phyloP scores from a whole-genome alignment of 2,888 invertebrate genomes.

The Cephalotes varians region DNA sequence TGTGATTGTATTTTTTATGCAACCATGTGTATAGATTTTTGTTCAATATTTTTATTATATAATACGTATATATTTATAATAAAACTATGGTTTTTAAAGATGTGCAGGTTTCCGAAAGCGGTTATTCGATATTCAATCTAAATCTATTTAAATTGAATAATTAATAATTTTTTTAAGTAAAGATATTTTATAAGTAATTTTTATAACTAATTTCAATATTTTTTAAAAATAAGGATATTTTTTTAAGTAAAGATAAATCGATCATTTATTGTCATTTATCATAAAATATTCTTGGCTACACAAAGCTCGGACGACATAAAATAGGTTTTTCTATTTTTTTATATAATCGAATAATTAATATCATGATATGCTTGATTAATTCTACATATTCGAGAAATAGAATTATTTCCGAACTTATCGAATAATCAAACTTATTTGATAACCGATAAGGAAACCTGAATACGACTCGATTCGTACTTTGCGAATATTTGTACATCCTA shows the following conservation, averaged over 20 bases:
- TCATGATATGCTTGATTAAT: neutral
- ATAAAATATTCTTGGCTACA: neutral
- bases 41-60: slow-evolving; percentile 3
- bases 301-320: neutral
- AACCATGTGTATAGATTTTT: neutral
- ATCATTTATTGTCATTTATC: neutral
- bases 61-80: slow-evolving; percentile 8
- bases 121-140: neutral
- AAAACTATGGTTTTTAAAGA: neutral
- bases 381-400: neutral
- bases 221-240: too few relatives aligned
- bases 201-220: too few relatives aligned
- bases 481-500: neutral
- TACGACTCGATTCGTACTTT: neutral
- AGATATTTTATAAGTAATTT: too few relatives aligned
- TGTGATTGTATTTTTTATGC: slow-evolving; percentile 20
- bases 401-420: neutral
- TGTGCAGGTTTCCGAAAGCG: neutral
- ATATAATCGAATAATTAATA: slow-evolving; percentile 16
- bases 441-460: neutral
- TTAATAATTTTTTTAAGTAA: neutral
- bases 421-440: neutral
- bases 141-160: neutral
- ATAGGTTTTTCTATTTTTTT: neutral
- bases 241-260: neutral